Evolutionary conservation across 2,888 invertebrate genomes (phyloP).

Genomic region (Phalera bucephala): DNA sequence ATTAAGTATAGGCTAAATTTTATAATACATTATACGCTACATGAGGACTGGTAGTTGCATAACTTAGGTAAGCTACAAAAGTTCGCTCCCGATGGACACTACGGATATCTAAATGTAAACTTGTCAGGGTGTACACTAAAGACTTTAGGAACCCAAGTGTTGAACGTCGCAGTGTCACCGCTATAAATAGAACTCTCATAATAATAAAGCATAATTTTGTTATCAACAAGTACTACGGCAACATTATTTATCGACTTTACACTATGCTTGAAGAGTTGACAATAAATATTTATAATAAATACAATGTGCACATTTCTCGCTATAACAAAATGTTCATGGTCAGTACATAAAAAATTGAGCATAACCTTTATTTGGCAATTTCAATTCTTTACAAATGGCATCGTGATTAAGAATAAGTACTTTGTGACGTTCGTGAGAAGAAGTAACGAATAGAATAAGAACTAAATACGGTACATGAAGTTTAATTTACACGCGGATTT

Average conservation of each 20-base stretch:
- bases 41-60: slow-evolving; percentile 63
- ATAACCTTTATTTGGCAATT: slow-evolving; percentile 64
- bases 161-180: slow-evolving; percentile 52
- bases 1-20: slow-evolving; percentile 61
- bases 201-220: slow-evolving; percentile 74
- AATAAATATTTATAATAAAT: slow-evolving; percentile 60
- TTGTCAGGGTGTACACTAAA: not conserved
- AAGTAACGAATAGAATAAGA: slow-evolving; percentile 37
- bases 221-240: slow-evolving; percentile 73
- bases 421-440: slow-evolving; percentile 58
- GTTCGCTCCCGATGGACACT: slow-evolving; percentile 46
- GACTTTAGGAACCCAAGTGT: slow-evolving; percentile 60
- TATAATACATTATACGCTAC: slow-evolving; percentile 68
- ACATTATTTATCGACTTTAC: slow-evolving; percentile 69
- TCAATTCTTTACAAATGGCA: slow-evolving; percentile 34
- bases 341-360: slow-evolving; percentile 57
- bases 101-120: slow-evolving; percentile 14
- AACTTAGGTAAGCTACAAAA: slow-evolving; percentile 63
- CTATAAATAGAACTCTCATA: slow-evolving; percentile 72
- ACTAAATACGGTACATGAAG: slow-evolving; percentile 41
- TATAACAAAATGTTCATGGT: slow-evolving; percentile 38
- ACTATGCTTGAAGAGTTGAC: slow-evolving; percentile 65
- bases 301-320: slow-evolving; percentile 71
- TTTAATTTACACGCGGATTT: slow-evolving; percentile 38
- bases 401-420: slow-evolving; percentile 45